Conservation (phyloP, 2,113 vertebrate genomes). For the Larimichthys polyactis region DNA sequence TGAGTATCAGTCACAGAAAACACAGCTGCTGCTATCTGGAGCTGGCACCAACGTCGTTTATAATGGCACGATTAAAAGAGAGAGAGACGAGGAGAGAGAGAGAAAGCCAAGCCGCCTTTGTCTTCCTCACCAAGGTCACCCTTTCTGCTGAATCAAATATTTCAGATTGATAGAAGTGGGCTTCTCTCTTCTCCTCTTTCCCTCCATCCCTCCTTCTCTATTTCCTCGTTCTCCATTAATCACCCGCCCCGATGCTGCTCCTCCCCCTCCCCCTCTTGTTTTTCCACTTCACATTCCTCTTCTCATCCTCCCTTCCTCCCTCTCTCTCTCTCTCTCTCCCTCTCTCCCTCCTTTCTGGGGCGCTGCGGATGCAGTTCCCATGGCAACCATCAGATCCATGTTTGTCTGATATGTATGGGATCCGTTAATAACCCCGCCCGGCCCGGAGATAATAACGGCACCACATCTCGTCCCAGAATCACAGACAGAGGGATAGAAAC, state of each 20-base stretch:
- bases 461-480: slow-evolving; percentile 46
- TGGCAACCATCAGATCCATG: slow-evolving; percentile 83
- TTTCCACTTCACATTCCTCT: slow-evolving; percentile 53
- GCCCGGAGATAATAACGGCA: slow-evolving; percentile 75
- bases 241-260: slow-evolving; percentile 33
- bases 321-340: slow-evolving; percentile 8
- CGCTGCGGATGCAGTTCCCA: slow-evolving; percentile 88
- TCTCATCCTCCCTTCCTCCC: slow-evolving; percentile 12
- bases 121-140: slow-evolving; percentile 82
- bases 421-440: slow-evolving; percentile 81
- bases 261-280: slow-evolving; percentile 39
- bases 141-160: slow-evolving; percentile 82
- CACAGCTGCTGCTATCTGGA: background rate
- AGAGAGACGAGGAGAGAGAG: slow-evolving; percentile 14
- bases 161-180: slow-evolving; percentile 70
- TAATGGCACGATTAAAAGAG: background rate
- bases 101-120: slow-evolving; percentile 57
- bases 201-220: slow-evolving; percentile 52
- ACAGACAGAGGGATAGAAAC: slow-evolving; percentile 38
- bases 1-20: too few relatives aligned
- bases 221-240: slow-evolving; percentile 65
- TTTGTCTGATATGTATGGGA: slow-evolving; percentile 78
- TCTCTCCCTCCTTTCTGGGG: slow-evolving; percentile 62
- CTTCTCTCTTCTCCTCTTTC: slow-evolving; percentile 52
- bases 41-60: slow-evolving; percentile 22